Conservation (phyloP, 2,888 invertebrate species). For the Cosmorhoe ocellata region DNA sequence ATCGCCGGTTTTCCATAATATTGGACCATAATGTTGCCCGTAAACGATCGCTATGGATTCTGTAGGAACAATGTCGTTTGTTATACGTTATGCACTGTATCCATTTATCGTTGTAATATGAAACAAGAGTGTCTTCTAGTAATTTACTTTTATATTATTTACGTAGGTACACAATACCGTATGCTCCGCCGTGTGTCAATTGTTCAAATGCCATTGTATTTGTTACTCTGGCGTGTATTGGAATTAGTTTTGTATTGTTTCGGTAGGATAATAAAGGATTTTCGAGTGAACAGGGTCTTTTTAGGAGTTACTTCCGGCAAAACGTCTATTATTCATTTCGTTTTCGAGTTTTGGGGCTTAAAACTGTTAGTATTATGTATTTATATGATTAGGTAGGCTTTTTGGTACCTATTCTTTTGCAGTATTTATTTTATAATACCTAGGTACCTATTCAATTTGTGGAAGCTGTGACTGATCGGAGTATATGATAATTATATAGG, state of each 20-base stretch:
- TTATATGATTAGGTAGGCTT: no score
- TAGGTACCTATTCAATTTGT: no score
- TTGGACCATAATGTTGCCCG: constrained; percentile 50
- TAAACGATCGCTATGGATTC: constrained; percentile 45
- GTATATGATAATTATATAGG: no score
- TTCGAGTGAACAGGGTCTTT: no score
- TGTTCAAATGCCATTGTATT: constrained; percentile 14
- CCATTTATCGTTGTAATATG: constrained; percentile 44
- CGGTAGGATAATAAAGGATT: not conserved
- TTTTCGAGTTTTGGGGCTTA: no score
- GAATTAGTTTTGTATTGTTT: constrained; percentile 20
- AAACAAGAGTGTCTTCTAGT: constrained; percentile 29
- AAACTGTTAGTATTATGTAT: no score
- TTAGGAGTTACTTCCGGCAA: not conserved
- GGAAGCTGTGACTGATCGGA: no score
- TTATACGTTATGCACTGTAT: constrained; percentile 52
- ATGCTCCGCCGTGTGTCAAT: constrained; percentile 13
- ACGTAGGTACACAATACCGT: not conserved
- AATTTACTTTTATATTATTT: constrained; percentile 24
- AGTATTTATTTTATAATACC: no score
- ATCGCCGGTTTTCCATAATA: constrained; percentile 36
- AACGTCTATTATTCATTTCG: not conserved
- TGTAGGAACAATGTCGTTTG: constrained; percentile 50
- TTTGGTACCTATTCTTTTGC: no score
- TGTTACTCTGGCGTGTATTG: constrained; percentile 7